A percentile compares a stretch with the other conserved stretches of the same genome.
phyloP scores from a whole-genome alignment of 2,888 invertebrate species.

The Gibbula magus region DNA sequence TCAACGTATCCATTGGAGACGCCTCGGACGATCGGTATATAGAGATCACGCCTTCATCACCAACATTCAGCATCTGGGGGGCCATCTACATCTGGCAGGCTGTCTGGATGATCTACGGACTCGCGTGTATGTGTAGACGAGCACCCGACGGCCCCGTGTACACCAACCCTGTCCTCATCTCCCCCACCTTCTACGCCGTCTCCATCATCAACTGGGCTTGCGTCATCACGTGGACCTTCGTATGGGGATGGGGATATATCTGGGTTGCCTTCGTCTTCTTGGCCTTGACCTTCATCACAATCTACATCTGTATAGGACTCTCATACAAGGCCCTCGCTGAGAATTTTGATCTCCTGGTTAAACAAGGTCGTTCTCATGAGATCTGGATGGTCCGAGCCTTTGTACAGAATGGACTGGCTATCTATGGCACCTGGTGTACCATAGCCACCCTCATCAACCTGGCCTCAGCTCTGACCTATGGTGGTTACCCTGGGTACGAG shows the following conservation, averaged over 20 bases:
- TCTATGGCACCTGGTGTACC: background rate
- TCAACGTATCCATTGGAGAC: background rate
- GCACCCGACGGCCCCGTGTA: constrained; percentile 41
- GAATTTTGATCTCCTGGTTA: background rate
- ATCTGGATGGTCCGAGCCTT: background rate
- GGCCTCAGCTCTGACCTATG: background rate
- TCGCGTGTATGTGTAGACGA: no score
- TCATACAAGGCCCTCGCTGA: background rate
- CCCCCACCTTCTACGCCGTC: constrained; percentile 48
- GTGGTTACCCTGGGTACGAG: background rate
- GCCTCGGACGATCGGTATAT: constrained; percentile 11
- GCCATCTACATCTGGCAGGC: no score
- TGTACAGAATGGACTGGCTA: background rate
- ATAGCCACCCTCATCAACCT: background rate
- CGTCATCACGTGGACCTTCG: constrained; percentile 57
- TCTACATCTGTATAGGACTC: constrained; percentile 15
- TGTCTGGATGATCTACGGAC: no score
- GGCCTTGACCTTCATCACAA: constrained; percentile 14
- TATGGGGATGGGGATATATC: constrained; percentile 42
- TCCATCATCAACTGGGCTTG: constrained; percentile 48
- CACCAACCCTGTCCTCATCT: constrained; percentile 45
- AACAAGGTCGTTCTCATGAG: background rate
- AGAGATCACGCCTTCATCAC: constrained; percentile 27
- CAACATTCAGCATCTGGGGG: constrained; percentile 31
- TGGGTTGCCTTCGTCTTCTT: background rate